A percentile compares a stretch with the other conserved stretches of the same genome.
phyloP scores from a whole-genome alignment of 1,140 invertebrate species.

The Scaptomyza hsui region DNA sequence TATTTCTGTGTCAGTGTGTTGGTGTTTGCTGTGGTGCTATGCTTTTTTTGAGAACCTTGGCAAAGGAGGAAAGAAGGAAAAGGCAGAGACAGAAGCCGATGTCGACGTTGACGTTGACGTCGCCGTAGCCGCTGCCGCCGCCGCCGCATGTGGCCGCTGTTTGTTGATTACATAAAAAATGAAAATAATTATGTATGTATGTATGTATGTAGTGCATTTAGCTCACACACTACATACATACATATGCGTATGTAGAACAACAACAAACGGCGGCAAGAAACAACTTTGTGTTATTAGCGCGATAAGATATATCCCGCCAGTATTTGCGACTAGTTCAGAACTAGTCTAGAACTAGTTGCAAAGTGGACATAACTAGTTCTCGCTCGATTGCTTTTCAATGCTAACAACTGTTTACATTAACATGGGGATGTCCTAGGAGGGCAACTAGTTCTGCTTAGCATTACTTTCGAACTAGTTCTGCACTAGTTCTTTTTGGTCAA shows the following conservation, averaged over 20 bases:
- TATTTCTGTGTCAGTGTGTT: constrained; percentile 5
- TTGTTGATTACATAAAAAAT: constrained; percentile 80
- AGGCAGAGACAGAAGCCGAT: constrained; percentile 28
- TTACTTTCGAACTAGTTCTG: no score
- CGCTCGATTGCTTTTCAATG: no score
- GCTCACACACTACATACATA: constrained; percentile 11
- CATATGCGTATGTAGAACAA: constrained; percentile 10
- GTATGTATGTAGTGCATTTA: constrained; percentile 60
- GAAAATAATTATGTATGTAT: constrained; percentile 73
- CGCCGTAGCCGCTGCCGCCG: neutral
- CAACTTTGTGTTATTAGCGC: constrained; percentile 52
- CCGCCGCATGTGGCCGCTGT: constrained; percentile 56
- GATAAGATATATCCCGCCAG: constrained; percentile 79
- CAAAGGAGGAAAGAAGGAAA: constrained; percentile 26
- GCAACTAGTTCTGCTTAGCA: no score
- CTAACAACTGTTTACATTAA: no score
- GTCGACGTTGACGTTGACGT: constrained; percentile 11
- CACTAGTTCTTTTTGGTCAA: no score
- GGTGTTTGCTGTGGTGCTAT: neutral
- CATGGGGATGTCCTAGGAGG: no score
- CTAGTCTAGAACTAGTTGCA: no score
- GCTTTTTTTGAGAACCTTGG: constrained; percentile 63
- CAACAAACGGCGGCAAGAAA: constrained; percentile 19
- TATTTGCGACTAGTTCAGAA: no score
- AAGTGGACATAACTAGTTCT: no score